These are phyloP conservation scores for Notoglanidium macrostoma DNA, from an alignment of 2,797 vertebrate species.

Conservation along the genomic window DNA sequence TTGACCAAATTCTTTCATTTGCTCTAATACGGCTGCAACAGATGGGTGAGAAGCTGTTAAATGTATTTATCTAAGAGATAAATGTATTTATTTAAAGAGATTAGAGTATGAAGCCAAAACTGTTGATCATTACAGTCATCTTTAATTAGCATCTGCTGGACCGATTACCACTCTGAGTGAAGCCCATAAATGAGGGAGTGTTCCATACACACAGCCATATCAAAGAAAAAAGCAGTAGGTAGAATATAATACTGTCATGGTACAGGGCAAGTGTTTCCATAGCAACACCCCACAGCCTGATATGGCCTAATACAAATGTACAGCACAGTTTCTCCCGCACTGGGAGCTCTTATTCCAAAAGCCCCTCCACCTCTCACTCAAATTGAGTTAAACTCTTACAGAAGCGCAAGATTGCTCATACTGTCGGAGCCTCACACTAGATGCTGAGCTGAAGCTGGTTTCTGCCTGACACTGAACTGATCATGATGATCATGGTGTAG, in stretches of 20 bases:
- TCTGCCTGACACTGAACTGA: constrained; percentile 11
- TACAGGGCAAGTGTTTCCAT: constrained; percentile 70
- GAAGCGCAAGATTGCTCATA: constrained; percentile 57
- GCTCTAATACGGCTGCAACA: neutral
- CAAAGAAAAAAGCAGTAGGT: constrained; percentile 18
- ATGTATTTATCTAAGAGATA: neutral
- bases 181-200: neutral
- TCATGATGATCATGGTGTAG: constrained; percentile 63
- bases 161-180: neutral
- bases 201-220: neutral
- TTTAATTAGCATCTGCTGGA: neutral
- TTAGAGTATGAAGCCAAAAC: constrained; percentile 4
- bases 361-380: constrained; percentile 49
- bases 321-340: constrained; percentile 36
- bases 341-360: constrained; percentile 12
- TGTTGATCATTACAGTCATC: constrained; percentile 8
- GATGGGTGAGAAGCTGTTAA: neutral
- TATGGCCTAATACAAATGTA: constrained; percentile 48
- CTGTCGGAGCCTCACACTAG: neutral
- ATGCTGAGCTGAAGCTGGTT: constrained; percentile 14
- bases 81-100: constrained; percentile 1
- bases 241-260: constrained; percentile 41
- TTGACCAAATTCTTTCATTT: neutral
- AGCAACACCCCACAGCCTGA: constrained; percentile 67
- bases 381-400: constrained; percentile 58